Base-by-base conservation (phyloP, 2,888 invertebrate genomes). In the Scaeva pyrastri region DNA sequence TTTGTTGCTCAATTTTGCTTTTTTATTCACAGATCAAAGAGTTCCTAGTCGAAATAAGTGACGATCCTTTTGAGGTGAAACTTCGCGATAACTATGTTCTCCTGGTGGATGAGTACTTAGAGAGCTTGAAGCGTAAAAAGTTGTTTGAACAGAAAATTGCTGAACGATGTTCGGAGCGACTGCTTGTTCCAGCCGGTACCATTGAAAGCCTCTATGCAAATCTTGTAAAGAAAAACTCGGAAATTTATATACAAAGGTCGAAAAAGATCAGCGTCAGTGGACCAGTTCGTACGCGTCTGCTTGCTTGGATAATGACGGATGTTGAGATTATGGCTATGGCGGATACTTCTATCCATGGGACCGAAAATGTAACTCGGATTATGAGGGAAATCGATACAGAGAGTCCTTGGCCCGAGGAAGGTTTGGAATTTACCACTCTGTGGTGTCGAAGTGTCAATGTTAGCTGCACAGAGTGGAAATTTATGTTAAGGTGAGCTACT, bases 51-150 rank as follows among this genome's bases (percentile, higher is more conserved):
- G 98, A 99, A 93, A 95, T 99, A 93, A 97, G 97, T 88, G 99
- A 99, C 91, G 99, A 99, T 94, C 99, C 99, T 0, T 99, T 99
- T 91, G 99, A 99, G 93, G 98, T 99, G 3, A 97, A 97, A 90
- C 93, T 99, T 8, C 95, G 98, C 0, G 98, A 99, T 89, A 99
- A 99, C 92, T 99, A 98, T 91, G 98, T 98, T 91, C 93, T 99
- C 0, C 92, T 98, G 60, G 97, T 98, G 90, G 99, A 99, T 90
- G 99, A 99, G 91, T 98, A 97, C 90, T 96, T 97, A 89, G 99
- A 99, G 91, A 97, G 97, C 90, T 94, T 97, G 89, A 98, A 98
- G 91, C 94, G 99, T 21, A 95, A 96, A 84, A 96, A 96, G 76
- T 96, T 98, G 94, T 94, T 99, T 31, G 98, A 98, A 89, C 95